Base-by-base conservation (phyloP, 2,113 vertebrate genomes). In the Acanthisitta chloris region DNA sequence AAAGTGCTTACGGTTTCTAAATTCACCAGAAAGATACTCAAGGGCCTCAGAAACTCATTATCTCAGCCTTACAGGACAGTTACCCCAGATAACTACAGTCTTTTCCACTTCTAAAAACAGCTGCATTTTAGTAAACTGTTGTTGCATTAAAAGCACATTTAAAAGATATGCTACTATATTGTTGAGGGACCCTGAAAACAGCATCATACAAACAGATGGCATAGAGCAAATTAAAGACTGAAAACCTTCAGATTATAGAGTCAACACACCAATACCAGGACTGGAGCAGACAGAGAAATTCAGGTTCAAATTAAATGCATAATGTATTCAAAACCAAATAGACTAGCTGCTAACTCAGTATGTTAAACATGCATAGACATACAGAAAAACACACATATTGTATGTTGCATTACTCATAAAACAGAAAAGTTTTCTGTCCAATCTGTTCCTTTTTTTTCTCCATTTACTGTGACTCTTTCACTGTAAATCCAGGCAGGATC, bases 181-280 rank as follows among this genome's bases (percentile, higher is more conserved):
- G 85, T 40, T 94, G 81, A 96, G 51, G 46, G 64, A 40, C 52
- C 92, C 74, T 65, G 74, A 90, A 91, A 81, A 26, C 55, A 81
- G 18, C 86, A 80, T 90, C 82, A 84, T 92, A 58, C 77, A 95
- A 95, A 91, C 57, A 92, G 66, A 90, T 92, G 51, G 65, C 71
- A 67, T 62, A 86, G 46, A 94, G 54, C 96, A 96, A 80, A 94
- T 90, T 92, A 96, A 97, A 96, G 67, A 94, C 46, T 25, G 96
- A 94, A 92, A 91, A n/a, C n/a, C 87, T 96, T 91, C 67, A 84
- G 57, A 67, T 57, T 94, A 85, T 61, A 87, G 42, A 91, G 33
- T 81, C 83, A 95, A 83, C 13, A 84, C 5, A 10, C 36, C 86
- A 55, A 49, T 85, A 79, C 40, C 57, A 92, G 85, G 95, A 67